These are phyloP conservation scores for Bolborhynchus lineola DNA, from an alignment of 2,113 vertebrate species.

Conservation along the genomic window DNA sequence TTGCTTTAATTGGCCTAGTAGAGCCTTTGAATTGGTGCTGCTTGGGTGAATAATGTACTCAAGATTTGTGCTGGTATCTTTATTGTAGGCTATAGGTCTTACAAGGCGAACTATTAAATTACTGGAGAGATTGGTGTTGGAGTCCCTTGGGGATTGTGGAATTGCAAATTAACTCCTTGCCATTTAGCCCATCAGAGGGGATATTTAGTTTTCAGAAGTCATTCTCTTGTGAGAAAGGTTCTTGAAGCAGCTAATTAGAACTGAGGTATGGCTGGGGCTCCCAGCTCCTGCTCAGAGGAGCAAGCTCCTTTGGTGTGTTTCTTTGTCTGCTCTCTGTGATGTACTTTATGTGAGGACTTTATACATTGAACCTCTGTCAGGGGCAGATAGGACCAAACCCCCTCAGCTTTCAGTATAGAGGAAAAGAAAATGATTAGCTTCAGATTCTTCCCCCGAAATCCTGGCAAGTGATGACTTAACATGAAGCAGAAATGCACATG, in stretches of 20 bases:
- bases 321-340: neutral
- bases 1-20: neutral
- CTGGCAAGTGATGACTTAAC: neutral
- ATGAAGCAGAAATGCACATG: neutral
- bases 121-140: neutral
- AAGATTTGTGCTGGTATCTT: neutral
- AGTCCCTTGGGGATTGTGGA: neutral
- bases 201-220: slow-evolving; percentile 6
- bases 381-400: neutral
- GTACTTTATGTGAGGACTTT: neutral
- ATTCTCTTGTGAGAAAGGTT: neutral
- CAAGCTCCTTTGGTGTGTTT: neutral
- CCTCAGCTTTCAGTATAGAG: neutral
- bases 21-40: neutral
- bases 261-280: neutral
- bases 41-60: neutral
- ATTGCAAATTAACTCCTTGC: slow-evolving; percentile 1
- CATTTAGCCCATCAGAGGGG: neutral
- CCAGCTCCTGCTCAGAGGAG: neutral
- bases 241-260: neutral
- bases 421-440: neutral
- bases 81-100: neutral
- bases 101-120: neutral
- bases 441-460: neutral
- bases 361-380: neutral